Percentiles rank a stretch among this genome's conserved stretches.
phyloP scores from a whole-genome alignment of 2,888 invertebrate genomes.

The Leptopilina drosophilae region DNA sequence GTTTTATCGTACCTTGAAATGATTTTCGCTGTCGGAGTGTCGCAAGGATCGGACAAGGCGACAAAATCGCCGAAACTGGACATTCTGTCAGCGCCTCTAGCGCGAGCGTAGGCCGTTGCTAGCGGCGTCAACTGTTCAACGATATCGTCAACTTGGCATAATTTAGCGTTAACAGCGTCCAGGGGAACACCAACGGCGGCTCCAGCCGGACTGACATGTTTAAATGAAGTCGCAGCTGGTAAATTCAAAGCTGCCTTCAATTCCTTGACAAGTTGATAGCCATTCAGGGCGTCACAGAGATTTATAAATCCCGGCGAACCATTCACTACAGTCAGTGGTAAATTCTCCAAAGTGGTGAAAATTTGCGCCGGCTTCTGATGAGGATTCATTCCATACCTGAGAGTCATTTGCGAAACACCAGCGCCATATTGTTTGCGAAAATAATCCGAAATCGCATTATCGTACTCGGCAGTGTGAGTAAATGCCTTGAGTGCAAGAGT shows the following conservation, averaged over 20 bases:
- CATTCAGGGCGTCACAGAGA: constrained; percentile 97
- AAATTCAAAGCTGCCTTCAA: constrained; percentile 87
- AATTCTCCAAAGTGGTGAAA: constrained; percentile 86
- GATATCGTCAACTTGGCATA: constrained; percentile 96
- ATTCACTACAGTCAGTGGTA: constrained; percentile 93
- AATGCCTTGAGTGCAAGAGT: constrained; percentile 94
- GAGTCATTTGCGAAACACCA: constrained; percentile 87
- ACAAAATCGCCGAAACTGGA: constrained; percentile 99
- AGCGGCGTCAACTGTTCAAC: constrained; percentile 85
- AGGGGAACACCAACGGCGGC: constrained; percentile 94
- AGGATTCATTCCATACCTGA: constrained; percentile 98
- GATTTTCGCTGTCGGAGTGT: constrained; percentile 92
- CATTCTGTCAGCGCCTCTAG: constrained; percentile 98
- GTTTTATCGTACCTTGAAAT: constrained; percentile 82
- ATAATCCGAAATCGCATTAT: constrained; percentile 95
- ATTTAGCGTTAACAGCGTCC: constrained; percentile 85
- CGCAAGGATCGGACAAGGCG: constrained; percentile 94
- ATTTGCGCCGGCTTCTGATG: constrained; percentile 98
- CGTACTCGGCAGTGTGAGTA: constrained; percentile 96
- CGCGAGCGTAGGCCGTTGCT: constrained; percentile 95
- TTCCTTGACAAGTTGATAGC: constrained; percentile 97
- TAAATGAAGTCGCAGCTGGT: constrained; percentile 97
- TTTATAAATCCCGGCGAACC: constrained; percentile 99
- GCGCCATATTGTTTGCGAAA: constrained; percentile 93
- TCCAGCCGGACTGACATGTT: constrained; percentile 98